These are phyloP conservation scores for Alligator sinensis DNA, from an alignment of 2,113 vertebrate genomes.

Conservation along the genomic window DNA sequence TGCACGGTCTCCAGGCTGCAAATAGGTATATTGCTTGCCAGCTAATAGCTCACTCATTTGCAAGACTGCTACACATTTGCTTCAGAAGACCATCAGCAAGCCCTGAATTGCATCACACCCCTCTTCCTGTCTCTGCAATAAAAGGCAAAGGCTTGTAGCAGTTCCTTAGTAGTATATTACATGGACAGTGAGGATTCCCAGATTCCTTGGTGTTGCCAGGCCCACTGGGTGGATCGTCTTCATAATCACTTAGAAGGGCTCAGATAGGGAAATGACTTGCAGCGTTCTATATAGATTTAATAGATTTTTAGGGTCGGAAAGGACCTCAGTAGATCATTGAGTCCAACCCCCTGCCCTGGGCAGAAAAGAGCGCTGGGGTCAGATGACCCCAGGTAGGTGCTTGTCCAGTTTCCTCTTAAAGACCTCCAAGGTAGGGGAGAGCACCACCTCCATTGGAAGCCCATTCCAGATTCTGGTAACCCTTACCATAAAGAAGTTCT, in stretches of 20 bases:
- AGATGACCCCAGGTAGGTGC: no score
- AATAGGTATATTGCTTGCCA: background rate
- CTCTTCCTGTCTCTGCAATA: background rate
- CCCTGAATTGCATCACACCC: background rate
- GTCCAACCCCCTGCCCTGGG: background rate
- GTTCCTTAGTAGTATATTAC: background rate
- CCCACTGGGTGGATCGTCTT: background rate
- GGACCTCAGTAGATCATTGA: accelerated
- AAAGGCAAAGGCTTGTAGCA: background rate
- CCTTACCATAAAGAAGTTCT: no score
- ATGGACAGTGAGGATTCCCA: background rate
- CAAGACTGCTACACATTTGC: background rate
- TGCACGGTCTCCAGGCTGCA: background rate
- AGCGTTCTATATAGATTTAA: background rate
- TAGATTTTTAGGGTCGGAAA: background rate
- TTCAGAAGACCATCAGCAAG: background rate
- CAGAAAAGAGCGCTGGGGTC: no score
- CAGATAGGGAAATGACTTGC: background rate
- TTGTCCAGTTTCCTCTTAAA: no score
- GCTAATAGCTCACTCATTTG: background rate
- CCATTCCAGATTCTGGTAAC: no score
- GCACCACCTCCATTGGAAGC: no score
- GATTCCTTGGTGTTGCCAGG: background rate
- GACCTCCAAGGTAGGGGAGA: no score
- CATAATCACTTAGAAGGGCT: background rate